These are phyloP conservation scores for Ectemnius cavifrons DNA, from an alignment of 2,888 invertebrate species.

Conservation along the genomic window DNA sequence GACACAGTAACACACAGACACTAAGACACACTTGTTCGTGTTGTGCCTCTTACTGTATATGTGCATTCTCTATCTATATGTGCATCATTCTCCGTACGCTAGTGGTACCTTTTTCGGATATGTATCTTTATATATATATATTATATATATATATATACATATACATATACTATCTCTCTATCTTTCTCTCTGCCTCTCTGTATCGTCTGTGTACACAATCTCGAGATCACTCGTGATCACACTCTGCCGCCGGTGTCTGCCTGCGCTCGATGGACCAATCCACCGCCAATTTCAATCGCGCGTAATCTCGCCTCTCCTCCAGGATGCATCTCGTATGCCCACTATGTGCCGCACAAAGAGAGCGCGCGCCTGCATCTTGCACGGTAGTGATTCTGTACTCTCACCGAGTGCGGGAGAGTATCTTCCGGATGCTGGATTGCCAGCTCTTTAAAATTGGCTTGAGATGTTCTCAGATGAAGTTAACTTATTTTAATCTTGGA, in stretches of 20 bases:
- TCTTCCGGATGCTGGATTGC: too few relatives aligned
- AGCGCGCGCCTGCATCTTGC: too few relatives aligned
- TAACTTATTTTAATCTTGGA: too few relatives aligned
- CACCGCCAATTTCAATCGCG: neutral
- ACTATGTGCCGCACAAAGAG: too few relatives aligned
- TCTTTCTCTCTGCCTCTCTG: constrained; percentile 14
- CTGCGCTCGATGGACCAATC: constrained; percentile 52
- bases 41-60: constrained; percentile 26
- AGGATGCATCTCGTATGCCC: too few relatives aligned
- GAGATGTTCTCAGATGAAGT: too few relatives aligned
- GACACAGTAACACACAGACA: constrained; percentile 23
- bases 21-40: constrained; percentile 20
- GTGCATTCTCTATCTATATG: constrained; percentile 5
- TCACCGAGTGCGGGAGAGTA: too few relatives aligned
- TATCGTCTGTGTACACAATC: constrained; percentile 37
- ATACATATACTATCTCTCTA: constrained; percentile 4
- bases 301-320: too few relatives aligned
- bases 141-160: constrained; percentile 2
- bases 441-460: too few relatives aligned
- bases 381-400: too few relatives aligned
- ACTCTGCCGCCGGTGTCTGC: constrained; percentile 17
- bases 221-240: constrained; percentile 20
- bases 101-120: constrained; percentile 44
- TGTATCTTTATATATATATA: constrained; percentile 3
- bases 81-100: constrained; percentile 46